phyloP scores from a whole-genome alignment of 2,113 vertebrate genomes.

The Psittacula cyanocephala region DNA sequence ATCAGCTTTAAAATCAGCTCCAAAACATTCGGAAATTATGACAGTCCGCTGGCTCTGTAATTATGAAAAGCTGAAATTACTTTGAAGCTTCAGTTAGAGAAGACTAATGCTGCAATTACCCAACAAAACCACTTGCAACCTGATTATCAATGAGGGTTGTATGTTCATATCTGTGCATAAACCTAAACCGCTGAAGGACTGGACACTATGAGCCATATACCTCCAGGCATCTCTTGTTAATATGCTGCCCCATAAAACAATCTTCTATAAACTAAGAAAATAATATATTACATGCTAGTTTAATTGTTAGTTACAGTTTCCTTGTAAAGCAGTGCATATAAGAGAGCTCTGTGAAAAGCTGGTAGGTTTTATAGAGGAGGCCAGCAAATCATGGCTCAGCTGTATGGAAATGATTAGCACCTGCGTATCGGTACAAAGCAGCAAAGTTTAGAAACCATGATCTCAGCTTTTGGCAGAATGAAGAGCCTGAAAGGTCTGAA shows the following conservation, averaged over 20 bases:
- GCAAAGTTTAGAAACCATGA: slow-evolving; percentile 26
- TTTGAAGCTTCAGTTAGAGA: slow-evolving; percentile 46
- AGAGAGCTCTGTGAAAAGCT: background rate
- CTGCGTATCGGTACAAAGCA: background rate
- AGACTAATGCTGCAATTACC: slow-evolving; percentile 52
- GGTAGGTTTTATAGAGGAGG: background rate
- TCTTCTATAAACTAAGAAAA: slow-evolving; percentile 18
- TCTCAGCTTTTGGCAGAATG: background rate
- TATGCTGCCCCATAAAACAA: background rate
- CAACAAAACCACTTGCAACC: slow-evolving; percentile 36
- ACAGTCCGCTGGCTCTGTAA: slow-evolving; percentile 50
- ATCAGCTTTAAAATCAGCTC: slow-evolving; percentile 4
- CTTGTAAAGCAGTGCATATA: slow-evolving; percentile 10
- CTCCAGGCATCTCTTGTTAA: background rate
- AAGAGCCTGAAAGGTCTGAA: background rate
- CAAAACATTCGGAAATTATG: slow-evolving; percentile 62
- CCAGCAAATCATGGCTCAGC: background rate
- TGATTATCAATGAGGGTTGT: background rate
- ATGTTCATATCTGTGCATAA: background rate
- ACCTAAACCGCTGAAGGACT: background rate
- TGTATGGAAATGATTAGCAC: slow-evolving; percentile 47
- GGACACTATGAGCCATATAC: background rate
- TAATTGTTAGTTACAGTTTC: slow-evolving; percentile 37
- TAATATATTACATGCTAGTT: background rate
- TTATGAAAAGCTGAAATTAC: slow-evolving; percentile 62